Evolutionary conservation across 2,113 vertebrate genomes (phyloP).

Genomic region (Eretmodus cyanostictus): DNA sequence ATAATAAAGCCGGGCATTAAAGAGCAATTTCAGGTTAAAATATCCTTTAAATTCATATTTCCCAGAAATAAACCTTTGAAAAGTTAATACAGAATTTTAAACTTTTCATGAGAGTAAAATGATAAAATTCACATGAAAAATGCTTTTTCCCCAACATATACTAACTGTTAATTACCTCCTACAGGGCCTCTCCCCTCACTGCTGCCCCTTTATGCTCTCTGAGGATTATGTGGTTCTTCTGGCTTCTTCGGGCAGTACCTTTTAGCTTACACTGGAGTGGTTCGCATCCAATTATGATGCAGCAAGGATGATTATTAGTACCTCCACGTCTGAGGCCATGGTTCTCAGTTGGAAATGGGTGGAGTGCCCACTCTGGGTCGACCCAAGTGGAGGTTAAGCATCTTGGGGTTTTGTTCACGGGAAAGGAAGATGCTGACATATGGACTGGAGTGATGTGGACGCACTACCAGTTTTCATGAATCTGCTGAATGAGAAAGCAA

Average conservation of each 20-base stretch:
- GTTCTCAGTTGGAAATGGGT: neutral
- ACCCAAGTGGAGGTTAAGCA: neutral
- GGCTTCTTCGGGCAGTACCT: neutral
- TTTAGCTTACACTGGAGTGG: neutral
- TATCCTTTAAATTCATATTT: neutral
- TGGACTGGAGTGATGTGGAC: neutral
- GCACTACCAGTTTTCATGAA: neutral
- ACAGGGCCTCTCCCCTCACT: neutral
- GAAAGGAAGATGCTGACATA: neutral
- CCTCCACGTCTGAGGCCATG: neutral
- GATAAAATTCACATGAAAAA: neutral
- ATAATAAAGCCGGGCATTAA: neutral
- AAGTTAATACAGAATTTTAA: neutral
- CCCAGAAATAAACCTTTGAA: neutral
- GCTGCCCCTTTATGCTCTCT: neutral
- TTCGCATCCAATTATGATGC: neutral
- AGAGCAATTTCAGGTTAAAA: neutral
- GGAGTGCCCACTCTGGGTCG: neutral
- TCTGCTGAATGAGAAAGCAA: neutral
- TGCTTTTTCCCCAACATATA: fast-evolving
- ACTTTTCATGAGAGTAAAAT: neutral
- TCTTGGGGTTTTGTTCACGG: neutral
- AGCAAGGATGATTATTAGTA: neutral
- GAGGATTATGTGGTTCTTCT: neutral
- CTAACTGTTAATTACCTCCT: neutral